Conservation (phyloP, 2,113 vertebrate species). For the Podocnemis expansa region DNA sequence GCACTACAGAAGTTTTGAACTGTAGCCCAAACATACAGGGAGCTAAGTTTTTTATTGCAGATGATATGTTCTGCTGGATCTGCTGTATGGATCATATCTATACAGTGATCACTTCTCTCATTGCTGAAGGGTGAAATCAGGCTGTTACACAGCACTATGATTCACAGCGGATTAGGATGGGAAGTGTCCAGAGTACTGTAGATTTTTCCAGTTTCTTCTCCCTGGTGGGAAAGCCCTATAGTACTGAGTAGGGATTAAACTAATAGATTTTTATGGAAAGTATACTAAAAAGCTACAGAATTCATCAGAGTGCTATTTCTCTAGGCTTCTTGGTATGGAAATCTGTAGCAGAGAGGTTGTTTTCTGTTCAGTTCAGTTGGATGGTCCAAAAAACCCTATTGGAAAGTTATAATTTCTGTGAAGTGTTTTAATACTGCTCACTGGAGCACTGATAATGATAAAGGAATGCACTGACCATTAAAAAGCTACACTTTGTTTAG, state of each 20-base stretch:
- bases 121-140: not conserved
- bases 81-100: not conserved
- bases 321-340: not conserved
- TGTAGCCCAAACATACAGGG: not conserved
- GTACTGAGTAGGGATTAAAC: not conserved
- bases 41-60: not conserved
- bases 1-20: not conserved
- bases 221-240: not conserved
- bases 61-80: not conserved
- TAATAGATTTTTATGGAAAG: not conserved
- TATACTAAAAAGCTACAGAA: not conserved
- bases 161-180: not conserved
- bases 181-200: not conserved
- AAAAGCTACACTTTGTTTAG: not conserved
- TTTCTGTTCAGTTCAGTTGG: not conserved
- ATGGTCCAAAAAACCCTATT: not conserved
- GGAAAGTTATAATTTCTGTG: not conserved
- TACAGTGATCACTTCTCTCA: not conserved
- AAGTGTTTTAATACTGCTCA: not conserved
- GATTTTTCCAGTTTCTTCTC: not conserved
- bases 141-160: not conserved
- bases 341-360: not conserved
- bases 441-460: not conserved
- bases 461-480: not conserved
- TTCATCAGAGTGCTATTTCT: not conserved